Evolutionary conservation across 2,888 invertebrate genomes (phyloP), one percentile per base, ranked within the genome.

Genomic region (Quadriops clusia): DNA sequence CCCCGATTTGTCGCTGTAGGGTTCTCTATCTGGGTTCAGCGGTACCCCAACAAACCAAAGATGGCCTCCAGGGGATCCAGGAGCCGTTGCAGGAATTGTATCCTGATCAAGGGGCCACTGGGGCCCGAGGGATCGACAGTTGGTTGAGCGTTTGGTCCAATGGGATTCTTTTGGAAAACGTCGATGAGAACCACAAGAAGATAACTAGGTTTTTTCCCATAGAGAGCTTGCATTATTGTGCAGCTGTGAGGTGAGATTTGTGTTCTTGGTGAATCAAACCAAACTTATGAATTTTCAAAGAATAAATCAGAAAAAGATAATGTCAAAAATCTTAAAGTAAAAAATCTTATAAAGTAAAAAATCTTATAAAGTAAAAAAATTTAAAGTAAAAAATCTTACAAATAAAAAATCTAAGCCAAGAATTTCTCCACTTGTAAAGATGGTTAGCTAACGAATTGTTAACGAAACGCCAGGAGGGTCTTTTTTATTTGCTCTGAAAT

Each of bases 61-160:
- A 98, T 55, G 97, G 97, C 28, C 70, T 98, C 27, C 87, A 95
- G 55, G 93, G 91, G 33, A 89, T 95, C 43, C 97, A 98, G 67
- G 94, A 97, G 59, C 97, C 97, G 2, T 64, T 98, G 47, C 77
- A 87, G 46, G 95, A 94, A 53, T 67, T 95, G 34, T 98, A 98
- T 62, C 93, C 95, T 35, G 89, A 91, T 43, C 89, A 90, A 63
- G 90, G 91, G 37, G 83, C 87, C 36, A 72, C 84, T 38, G 77
- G 84, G 5, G 81, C 86, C 42, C 74, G 85, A 54, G 87, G 97
- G 50, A 86, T 93, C 52, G 89, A 91, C 65, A 89, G 94, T 43
- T 93, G 93, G 90, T 68, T 97, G 31, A 90, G 90, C 45, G 91
- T 98, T 29, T 94, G 93, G 87, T 89, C 89, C 40, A 94, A 94